Evolutionary conservation across 2,113 vertebrate species (phyloP), one percentile per base, ranked within the genome.

Genomic region (Cheirogaleus medius): DNA sequence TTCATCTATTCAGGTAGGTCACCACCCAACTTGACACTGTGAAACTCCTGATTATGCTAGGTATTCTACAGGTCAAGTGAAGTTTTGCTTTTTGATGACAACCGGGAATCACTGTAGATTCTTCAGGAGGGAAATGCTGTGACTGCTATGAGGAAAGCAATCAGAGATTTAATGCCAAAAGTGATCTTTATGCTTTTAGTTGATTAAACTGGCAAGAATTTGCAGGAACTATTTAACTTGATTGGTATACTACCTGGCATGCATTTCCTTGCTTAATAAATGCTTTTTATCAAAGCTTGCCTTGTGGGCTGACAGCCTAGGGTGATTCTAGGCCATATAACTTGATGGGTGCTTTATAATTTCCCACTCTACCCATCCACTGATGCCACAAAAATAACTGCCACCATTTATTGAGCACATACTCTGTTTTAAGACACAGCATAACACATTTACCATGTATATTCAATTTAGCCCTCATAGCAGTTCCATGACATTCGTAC

Each of bases 171-270:
- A 90, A 90, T 84, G 87, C 80, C 76, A 91, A 87, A 93, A 92
- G 84, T 93, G 56, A 95, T 97, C 49, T 97, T 96, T 85, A 63
- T 82, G 90, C 85, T 97, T 97, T 98, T 96, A 96, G 87, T 77
- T 90, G 58, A 97, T 97, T 97, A 97, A 97, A 94, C 64, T 92
- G 95, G 95, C 87, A 97, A 96, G 71, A 93, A 92, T 92, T 64
- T 85, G 64, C 39, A 97, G 47, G n/a, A 92, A 81, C 49, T 85
- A 82, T 97, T 90, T 90, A 96, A 88, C 29, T 94, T 96, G 90
- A 96, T 93, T 96, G 49, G 74, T 96, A 90, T 88, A 97, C 81
- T 96, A 60, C 39, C 60, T 97, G 92, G 76, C 64, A 97, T 47
- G 29, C 29, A 94, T 32, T 94, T 90, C 37, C 71, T 74, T 93